Percentiles rank a stretch among this genome's conserved stretches.
These are phyloP conservation scores for Coracias cyanogaster DNA, from an alignment of 2,797 vertebrate species.

Conservation along the genomic window DNA sequence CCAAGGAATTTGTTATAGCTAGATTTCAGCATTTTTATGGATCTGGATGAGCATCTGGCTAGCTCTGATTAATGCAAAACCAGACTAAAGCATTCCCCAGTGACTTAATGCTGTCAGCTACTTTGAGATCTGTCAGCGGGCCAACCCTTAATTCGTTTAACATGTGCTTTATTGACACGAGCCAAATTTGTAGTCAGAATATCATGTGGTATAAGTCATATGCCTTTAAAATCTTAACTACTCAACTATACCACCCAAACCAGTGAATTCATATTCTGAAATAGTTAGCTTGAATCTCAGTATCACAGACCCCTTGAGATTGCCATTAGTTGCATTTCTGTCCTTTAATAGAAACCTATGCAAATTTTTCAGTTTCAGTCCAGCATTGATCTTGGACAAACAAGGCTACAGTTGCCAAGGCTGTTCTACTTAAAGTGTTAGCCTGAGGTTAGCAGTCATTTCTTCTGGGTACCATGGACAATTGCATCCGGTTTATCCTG, in stretches of 20 bases:
- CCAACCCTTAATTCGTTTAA: slow-evolving; percentile 11
- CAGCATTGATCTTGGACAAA: not conserved
- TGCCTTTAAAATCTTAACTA: not conserved
- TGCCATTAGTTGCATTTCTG: not conserved
- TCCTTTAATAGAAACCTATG: not conserved
- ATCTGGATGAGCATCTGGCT: slow-evolving; percentile 19
- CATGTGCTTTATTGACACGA: slow-evolving; percentile 26
- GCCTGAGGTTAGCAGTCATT: not conserved
- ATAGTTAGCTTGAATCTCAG: not conserved
- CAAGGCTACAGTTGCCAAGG: not conserved
- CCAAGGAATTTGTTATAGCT: not conserved
- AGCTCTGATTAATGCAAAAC: slow-evolving; percentile 27
- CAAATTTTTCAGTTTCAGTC: not conserved
- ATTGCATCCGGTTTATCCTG: not conserved
- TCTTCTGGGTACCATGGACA: not conserved
- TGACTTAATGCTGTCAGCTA: slow-evolving; percentile 17
- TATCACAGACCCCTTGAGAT: not conserved
- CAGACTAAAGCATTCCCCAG: slow-evolving; percentile 2
- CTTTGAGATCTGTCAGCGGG: slow-evolving; percentile 33
- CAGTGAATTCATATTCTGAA: not conserved
- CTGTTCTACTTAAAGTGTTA: not conserved
- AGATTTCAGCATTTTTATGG: not conserved
- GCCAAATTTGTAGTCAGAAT: slow-evolving; percentile 14
- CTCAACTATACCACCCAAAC: not conserved
- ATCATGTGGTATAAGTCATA: not conserved